These are phyloP conservation scores for Pristionchus maxplancki DNA, from an alignment of 2,888 invertebrate species.

Conservation along the genomic window DNA sequence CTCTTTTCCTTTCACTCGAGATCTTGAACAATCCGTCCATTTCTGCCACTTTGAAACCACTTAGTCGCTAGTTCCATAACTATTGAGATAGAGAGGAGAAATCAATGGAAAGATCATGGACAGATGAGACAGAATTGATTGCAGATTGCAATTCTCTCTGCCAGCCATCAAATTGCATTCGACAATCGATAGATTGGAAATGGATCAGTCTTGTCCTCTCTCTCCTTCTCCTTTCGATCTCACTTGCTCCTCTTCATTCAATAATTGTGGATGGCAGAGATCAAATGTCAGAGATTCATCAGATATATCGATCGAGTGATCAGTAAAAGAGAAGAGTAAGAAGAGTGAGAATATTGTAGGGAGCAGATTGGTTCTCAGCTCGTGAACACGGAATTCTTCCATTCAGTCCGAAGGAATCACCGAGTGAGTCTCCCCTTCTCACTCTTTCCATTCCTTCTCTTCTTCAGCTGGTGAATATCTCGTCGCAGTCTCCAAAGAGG, in stretches of 20 bases:
- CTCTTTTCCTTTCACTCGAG: background rate
- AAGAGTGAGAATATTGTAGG: background rate
- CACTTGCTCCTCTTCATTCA: constrained; percentile 30
- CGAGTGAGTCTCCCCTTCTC: constrained; percentile 25
- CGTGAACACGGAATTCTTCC: constrained; percentile 48
- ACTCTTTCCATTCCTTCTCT: background rate
- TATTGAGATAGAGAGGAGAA: background rate
- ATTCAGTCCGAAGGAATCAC: constrained; percentile 31
- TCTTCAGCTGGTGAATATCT: constrained; percentile 48
- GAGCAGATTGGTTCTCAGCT: constrained; percentile 51
- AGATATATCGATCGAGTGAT: too few relatives aligned
- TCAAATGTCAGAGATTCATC: background rate
- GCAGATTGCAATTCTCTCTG: constrained; percentile 53
- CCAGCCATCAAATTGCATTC: constrained; percentile 54
- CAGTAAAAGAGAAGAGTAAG: background rate
- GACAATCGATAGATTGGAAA: constrained; percentile 42
- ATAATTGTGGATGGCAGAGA: constrained; percentile 37
- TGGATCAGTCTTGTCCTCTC: constrained; percentile 38
- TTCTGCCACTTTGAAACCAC: constrained; percentile 5
- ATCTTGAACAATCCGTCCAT: background rate
- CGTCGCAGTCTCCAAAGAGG: constrained; percentile 27
- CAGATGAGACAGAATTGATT: constrained; percentile 18
- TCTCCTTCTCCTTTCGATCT: constrained; percentile 41
- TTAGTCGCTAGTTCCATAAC: background rate
- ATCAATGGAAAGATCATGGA: background rate